Conservation (phyloP, 2,113 vertebrate species). For the Speoplatyrhinus poulsoni region DNA sequence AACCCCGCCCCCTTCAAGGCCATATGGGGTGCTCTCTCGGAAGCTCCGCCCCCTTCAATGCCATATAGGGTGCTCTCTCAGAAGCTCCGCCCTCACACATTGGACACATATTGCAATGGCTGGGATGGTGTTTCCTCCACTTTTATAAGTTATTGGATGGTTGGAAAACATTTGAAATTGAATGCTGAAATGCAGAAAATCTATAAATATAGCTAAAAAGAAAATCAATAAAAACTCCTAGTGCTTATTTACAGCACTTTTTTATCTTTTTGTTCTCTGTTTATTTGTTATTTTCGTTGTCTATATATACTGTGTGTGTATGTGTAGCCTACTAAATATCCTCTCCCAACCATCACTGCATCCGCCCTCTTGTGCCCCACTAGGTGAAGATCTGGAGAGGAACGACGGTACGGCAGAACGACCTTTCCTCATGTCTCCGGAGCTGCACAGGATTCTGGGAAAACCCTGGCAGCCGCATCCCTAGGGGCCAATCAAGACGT, state of each 20-base stretch:
- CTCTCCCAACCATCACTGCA: not conserved
- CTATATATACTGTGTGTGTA: not conserved
- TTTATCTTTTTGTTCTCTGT: constrained; percentile 4
- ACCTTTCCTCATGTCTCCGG: constrained; percentile 89
- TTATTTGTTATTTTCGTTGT: not conserved
- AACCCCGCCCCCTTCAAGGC: too few relatives aligned
- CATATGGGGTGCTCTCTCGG: too few relatives aligned
- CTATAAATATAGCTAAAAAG: too few relatives aligned
- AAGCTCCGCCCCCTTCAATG: too few relatives aligned
- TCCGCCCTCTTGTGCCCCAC: not conserved
- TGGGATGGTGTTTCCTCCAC: too few relatives aligned
- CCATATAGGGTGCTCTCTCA: too few relatives aligned
- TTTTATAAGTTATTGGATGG: too few relatives aligned
- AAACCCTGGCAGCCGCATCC: constrained; percentile 70
- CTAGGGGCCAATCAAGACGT: not conserved
- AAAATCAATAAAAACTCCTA: too few relatives aligned
- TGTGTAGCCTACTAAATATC: not conserved
- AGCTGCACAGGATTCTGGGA: constrained; percentile 84
- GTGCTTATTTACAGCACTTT: not conserved
- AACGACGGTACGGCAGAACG: constrained; percentile 87
- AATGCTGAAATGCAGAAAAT: too few relatives aligned
- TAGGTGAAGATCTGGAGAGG: constrained; percentile 93
- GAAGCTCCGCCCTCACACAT: too few relatives aligned
- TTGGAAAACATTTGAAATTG: too few relatives aligned
- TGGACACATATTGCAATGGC: too few relatives aligned